Evolutionary conservation across 2,888 invertebrate genomes (phyloP).

Genomic region (Mimumesa dahlbomi): DNA sequence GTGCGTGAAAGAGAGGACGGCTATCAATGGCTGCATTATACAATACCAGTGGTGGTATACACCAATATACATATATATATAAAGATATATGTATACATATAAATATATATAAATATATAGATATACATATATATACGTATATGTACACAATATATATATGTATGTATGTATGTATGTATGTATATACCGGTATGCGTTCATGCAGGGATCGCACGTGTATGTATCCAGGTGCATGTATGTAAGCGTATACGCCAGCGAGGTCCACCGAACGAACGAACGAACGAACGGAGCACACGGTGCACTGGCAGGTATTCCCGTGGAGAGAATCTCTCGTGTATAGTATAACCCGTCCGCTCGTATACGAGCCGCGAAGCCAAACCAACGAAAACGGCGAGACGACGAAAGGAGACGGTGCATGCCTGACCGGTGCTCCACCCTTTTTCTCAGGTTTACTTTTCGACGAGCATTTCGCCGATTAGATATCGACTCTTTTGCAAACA

Average conservation of each 20-base stretch:
- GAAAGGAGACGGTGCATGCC: slow-evolving; percentile 38
- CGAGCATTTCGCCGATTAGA: slow-evolving; percentile 73
- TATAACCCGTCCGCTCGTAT: slow-evolving; percentile 44
- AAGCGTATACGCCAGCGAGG: slow-evolving; percentile 11
- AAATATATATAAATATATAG: background rate
- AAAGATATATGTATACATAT: no score
- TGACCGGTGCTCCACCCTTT: slow-evolving; percentile 63
- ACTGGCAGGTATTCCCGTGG: slow-evolving; percentile 51
- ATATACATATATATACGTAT: background rate
- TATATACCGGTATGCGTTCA: slow-evolving; percentile 9
- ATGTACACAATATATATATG: background rate
- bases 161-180: background rate
- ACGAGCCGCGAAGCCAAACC: slow-evolving; percentile 13
- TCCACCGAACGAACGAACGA: slow-evolving; percentile 33
- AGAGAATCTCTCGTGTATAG: slow-evolving; percentile 46
- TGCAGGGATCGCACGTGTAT: background rate
- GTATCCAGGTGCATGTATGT: slow-evolving; percentile 5
- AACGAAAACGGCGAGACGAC: slow-evolving; percentile 27
- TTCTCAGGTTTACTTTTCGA: slow-evolving; percentile 69
- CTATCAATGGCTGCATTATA: slow-evolving; percentile 79
- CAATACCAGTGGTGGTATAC: slow-evolving; percentile 68
- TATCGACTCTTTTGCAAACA: slow-evolving; percentile 68
- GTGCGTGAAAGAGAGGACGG: slow-evolving; percentile 78
- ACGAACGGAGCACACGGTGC: slow-evolving; percentile 25
- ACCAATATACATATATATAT: slow-evolving; percentile 31